A percentile compares a stretch with the other conserved stretches of the same genome.
phyloP scores from a whole-genome alignment of 2,797 vertebrate species.

The Lacerta bilineata region DNA sequence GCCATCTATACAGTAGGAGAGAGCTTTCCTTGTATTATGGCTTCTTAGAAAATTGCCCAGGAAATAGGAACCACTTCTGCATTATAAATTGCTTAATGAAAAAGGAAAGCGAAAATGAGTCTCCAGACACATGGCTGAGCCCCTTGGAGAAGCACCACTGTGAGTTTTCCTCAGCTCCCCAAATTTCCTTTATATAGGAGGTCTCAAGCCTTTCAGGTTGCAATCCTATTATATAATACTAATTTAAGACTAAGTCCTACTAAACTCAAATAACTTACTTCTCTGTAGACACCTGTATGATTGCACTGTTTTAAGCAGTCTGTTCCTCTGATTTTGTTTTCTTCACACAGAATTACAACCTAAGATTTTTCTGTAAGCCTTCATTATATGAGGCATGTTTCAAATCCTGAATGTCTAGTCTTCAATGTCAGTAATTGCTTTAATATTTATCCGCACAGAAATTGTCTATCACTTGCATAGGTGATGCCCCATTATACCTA shows the following conservation, averaged over 20 bases:
- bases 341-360: not conserved
- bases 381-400: not conserved
- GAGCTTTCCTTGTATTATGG: not conserved
- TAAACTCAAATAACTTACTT: not conserved
- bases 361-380: not conserved
- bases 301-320: too few relatives aligned
- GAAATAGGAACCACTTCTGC: not conserved
- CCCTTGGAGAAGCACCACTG: not conserved
- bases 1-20: not conserved
- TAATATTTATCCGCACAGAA: not conserved
- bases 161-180: not conserved
- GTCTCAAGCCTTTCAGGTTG: not conserved
- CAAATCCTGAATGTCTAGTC: not conserved
- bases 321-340: not conserved
- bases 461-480: not conserved
- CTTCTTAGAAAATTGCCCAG: too few relatives aligned
- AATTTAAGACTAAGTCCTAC: too few relatives aligned
- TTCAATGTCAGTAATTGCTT: not conserved
- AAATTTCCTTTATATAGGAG: not conserved
- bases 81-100: not conserved
- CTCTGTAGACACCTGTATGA: too few relatives aligned
- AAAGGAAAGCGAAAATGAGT: not conserved
- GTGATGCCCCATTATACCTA: not conserved
- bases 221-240: too few relatives aligned
- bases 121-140: not conserved